Evolutionary conservation across 2,888 invertebrate genomes (phyloP), one percentile per base, ranked within the genome.

Genomic region (Lochmaea crataegi): DNA sequence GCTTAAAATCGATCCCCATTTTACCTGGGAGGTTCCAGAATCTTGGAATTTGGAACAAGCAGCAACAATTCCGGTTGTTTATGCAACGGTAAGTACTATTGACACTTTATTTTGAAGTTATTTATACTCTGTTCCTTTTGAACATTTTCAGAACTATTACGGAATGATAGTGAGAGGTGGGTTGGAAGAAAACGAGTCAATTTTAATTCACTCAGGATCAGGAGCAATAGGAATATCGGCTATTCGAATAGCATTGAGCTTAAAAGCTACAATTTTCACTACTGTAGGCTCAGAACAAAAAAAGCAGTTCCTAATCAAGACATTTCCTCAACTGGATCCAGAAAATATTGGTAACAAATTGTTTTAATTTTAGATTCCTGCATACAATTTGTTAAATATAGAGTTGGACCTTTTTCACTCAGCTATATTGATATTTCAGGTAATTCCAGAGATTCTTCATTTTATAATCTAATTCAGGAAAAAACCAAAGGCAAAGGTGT

Each of bases 151-250:
- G 82, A 75, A 78, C 32, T 80, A 80, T 65, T 81, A 79, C 53
- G 79, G 75, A 10, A 64, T 82, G 73, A 75, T 80, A 12, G 16
- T 77, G 1, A 73, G 77, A 74, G 79, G 76, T 1, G 66, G 76
- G 18, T 63, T 82, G 71, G 57, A 72, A 68, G 42, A n/a, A n/a
- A 75, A 78, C 3, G 77, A 81, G 32, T 76, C 79, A 1, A 77
- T 83, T 56, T 51, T 83, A 10, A 80, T 83, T 14, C 81, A 83
- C 42, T 88, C 90, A 71, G 85, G 90, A 79, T 87, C 90, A 80
- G 85, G 97, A 72, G 97, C 96, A 80, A 96, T 97, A 58, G 98
- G 98, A 4, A 96, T 97, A 88, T 97, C 98, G 2, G 97, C 97
- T 77, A 96, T 98, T 82, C 90, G 94, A 42, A 93, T 98, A 81